These are phyloP conservation scores for Toxostoma redivivum DNA, from an alignment of 2,113 vertebrate genomes.

Conservation along the genomic window DNA sequence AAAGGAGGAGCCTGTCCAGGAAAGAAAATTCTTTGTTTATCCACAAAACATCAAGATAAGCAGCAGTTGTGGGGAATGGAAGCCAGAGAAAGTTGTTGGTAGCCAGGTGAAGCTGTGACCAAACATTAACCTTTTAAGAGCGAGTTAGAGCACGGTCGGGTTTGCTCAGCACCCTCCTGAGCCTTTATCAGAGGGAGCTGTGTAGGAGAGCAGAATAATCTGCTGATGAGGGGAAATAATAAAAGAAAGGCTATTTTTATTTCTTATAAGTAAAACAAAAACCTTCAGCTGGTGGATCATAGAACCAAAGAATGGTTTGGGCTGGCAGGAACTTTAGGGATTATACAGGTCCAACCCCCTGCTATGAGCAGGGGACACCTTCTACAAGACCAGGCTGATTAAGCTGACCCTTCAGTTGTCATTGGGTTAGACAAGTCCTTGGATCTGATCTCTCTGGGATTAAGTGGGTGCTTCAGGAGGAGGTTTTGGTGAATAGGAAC, in stretches of 20 bases:
- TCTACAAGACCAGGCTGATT: not conserved
- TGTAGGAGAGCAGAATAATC: not conserved
- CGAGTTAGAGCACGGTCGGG: accelerated
- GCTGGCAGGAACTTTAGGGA: not conserved
- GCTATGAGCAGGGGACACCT: not conserved
- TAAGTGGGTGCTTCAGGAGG: not conserved
- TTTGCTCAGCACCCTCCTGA: not conserved
- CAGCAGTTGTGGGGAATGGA: not conserved
- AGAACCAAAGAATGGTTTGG: not conserved
- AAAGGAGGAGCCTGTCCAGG: not conserved
- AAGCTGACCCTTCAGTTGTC: not conserved
- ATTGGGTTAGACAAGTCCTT: not conserved
- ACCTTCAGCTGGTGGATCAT: not conserved
- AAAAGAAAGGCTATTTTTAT: not conserved
- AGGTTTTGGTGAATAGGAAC: not conserved
- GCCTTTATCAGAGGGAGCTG: not conserved
- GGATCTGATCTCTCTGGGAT: not conserved
- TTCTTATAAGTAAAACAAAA: not conserved
- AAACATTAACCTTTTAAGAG: not conserved
- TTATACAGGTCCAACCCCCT: not conserved
- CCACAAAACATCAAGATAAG: not conserved
- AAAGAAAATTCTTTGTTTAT: not conserved
- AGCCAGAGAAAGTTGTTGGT: not conserved
- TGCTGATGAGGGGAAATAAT: not conserved
- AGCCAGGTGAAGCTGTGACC: not conserved